Conservation (phyloP, 2,888 invertebrate species). For the Serripes groenlandicus region DNA sequence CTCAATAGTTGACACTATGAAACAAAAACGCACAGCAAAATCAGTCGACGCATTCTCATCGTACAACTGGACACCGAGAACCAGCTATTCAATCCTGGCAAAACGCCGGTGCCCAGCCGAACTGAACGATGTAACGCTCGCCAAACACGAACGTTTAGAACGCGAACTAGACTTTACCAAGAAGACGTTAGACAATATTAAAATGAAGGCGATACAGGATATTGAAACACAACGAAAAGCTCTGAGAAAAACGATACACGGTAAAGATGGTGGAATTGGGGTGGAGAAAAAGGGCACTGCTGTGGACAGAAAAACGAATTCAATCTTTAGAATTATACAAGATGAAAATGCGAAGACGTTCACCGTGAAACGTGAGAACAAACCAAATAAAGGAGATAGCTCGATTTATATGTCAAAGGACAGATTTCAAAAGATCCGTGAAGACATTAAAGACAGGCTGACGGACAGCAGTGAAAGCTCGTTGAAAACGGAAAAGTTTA, state of each 20-base stretch:
- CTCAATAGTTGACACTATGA: too few species aligned
- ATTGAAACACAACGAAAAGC: slow-evolving; percentile 12
- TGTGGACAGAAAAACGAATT: background rate
- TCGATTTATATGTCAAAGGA: slow-evolving; percentile 1
- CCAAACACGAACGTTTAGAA: slow-evolving; percentile 13
- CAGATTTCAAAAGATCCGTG: slow-evolving; percentile 3
- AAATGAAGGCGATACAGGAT: slow-evolving; percentile 3
- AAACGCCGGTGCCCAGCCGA: slow-evolving; percentile 13
- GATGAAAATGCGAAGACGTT: slow-evolving; percentile 3
- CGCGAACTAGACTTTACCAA: slow-evolving; percentile 4
- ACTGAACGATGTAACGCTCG: slow-evolving; percentile 15
- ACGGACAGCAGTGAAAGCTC: background rate
- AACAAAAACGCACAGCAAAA: background rate
- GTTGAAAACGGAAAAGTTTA: slow-evolving; percentile 9
- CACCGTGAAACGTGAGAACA: background rate
- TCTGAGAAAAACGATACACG: slow-evolving; percentile 4
- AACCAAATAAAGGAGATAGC: too few species aligned
- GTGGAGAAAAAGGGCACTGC: background rate
- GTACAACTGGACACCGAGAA: slow-evolving; percentile 9
- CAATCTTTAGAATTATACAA: slow-evolving; percentile 1
- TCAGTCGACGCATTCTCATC: background rate
- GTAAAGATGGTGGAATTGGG: background rate
- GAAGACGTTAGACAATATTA: slow-evolving; percentile 1
- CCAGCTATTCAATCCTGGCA: slow-evolving; percentile 5
- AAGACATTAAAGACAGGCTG: slow-evolving; percentile 9